These are phyloP conservation scores for Catharus bicknelli DNA, from an alignment of 2,113 vertebrate genomes.

Conservation along the genomic window DNA sequence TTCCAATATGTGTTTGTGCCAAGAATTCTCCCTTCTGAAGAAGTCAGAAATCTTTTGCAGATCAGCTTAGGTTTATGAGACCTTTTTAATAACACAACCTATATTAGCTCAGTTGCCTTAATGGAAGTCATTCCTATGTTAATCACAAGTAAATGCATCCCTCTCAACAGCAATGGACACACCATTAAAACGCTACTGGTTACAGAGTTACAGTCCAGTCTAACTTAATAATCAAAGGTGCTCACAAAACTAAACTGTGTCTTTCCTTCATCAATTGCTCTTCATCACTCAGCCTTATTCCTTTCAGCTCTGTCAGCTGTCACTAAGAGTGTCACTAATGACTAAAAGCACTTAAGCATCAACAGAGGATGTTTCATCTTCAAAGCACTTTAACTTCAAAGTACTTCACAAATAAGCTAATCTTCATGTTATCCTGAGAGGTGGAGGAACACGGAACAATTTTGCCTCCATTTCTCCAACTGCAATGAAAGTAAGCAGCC, in stretches of 20 bases:
- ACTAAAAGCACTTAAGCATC: constrained; percentile 6
- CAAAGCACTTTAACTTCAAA: constrained; percentile 43
- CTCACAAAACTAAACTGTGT: background rate
- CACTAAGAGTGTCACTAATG: constrained; percentile 11
- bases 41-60: background rate
- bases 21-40: background rate
- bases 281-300: background rate
- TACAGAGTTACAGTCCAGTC: background rate
- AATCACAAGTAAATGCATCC: background rate
- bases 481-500: background rate
- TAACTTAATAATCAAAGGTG: background rate
- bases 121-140: background rate
- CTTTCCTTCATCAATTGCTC: constrained; percentile 9
- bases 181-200: background rate
- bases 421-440: background rate
- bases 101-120: background rate
- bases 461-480: background rate
- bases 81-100: background rate
- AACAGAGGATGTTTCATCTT: constrained; percentile 21
- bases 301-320: constrained; percentile 24
- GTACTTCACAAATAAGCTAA: constrained; percentile 32
- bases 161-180: background rate
- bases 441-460: background rate
- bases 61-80: background rate
- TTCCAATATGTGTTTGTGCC: background rate